A percentile compares a stretch with the other conserved stretches of the same genome.
phyloP scores from a whole-genome alignment of 2,888 invertebrate genomes.

The Lysandra coridon region DNA sequence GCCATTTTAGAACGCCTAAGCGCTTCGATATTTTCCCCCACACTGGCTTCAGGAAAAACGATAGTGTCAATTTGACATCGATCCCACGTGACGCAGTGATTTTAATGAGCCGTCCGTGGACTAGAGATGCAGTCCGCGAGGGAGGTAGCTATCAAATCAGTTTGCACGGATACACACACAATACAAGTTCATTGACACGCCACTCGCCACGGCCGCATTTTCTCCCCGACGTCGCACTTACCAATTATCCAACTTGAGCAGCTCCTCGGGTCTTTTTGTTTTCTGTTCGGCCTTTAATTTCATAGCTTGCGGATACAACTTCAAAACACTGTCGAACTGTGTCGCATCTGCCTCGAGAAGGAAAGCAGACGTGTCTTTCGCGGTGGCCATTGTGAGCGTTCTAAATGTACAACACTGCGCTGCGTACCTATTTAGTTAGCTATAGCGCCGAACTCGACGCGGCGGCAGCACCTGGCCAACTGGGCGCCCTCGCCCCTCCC shows the following conservation, averaged over 20 bases:
- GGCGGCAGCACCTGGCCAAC: conserved; percentile 82
- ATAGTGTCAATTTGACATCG: conserved; percentile 84
- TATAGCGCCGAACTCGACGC: conserved; percentile 81
- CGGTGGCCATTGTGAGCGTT: conserved; percentile 89
- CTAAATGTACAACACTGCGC: conserved; percentile 77
- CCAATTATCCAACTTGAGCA: conserved; percentile 97
- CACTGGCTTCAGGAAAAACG: conserved; percentile 79
- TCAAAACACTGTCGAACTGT: conserved; percentile 93
- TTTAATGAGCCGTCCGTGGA: conserved; percentile 84
- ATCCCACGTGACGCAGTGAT: conserved; percentile 87
- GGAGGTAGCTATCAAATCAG: conserved; percentile 83
- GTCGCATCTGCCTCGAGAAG: conserved; percentile 93
- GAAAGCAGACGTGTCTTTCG: conserved; percentile 95
- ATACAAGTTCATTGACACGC: conserved; percentile 82
- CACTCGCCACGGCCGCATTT: conserved; percentile 82
- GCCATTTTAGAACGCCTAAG: conserved; percentile 81
- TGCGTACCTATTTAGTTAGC: conserved; percentile 76
- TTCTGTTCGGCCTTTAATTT: conserved; percentile 94
- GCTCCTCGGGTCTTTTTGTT: conserved; percentile 95
- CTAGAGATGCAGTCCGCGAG: conserved; percentile 83
- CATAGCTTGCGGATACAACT: conserved; percentile 94
- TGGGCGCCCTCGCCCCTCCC: conserved; percentile 80
- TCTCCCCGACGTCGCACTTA: conserved; percentile 84
- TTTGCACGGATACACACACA: conserved; percentile 82
- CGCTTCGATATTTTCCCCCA: conserved; percentile 76